These are phyloP conservation scores for Chirona hameri DNA, from an alignment of 2,888 invertebrate genomes.

Conservation along the genomic window DNA sequence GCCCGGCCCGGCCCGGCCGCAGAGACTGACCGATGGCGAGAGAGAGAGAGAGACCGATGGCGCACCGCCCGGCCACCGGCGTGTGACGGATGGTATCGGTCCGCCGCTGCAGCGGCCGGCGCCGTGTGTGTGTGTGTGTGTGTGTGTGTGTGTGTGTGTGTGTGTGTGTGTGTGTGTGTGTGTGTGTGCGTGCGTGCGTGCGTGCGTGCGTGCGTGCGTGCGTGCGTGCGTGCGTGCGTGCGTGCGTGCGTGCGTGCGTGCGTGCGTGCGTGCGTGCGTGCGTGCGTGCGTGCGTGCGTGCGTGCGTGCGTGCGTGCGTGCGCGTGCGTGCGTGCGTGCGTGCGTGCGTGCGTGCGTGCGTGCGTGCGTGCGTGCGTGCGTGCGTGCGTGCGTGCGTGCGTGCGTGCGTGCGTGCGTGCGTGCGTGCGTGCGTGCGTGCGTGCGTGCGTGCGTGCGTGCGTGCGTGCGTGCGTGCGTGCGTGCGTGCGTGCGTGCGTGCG, in stretches of 20 bases:
- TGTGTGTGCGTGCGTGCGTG: too few relatives aligned
- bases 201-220: not conserved
- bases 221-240: not conserved
- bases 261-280: not conserved
- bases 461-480: not conserved
- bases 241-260: not conserved
- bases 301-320: not conserved
- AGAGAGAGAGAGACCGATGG: too few relatives aligned
- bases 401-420: not conserved
- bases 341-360: not conserved
- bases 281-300: not conserved
- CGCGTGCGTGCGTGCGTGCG: not conserved
- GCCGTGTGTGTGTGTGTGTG: not conserved
- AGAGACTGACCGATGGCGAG: too few relatives aligned
- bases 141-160: not conserved
- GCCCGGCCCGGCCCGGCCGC: too few relatives aligned
- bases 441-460: not conserved
- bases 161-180: not conserved
- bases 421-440: not conserved
- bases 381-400: not conserved
- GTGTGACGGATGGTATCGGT: too few relatives aligned
- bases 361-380: not conserved
- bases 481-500: not conserved
- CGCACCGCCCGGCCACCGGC: too few relatives aligned
- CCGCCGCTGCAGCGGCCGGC: not conserved